A percentile compares a stretch with the other conserved stretches of the same genome.
Conservation (phyloP, 1,140 invertebrate species). For the Aplysia californica region DNA sequence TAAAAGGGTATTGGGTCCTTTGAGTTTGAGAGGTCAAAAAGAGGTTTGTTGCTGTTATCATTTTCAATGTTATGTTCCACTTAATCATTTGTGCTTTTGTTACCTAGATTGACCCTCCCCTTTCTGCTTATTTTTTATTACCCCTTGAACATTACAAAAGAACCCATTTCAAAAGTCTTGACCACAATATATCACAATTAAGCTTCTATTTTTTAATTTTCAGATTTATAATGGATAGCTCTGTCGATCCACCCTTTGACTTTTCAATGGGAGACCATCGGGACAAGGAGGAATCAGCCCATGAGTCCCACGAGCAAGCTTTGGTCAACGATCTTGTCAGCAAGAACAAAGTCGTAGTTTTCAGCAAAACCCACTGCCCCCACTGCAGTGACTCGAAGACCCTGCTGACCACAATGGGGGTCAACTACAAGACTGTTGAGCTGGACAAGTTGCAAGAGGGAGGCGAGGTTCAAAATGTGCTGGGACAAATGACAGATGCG, state of each 20-base stretch:
- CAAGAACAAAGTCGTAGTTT: slow-evolving; percentile 79
- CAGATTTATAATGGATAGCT: slow-evolving; percentile 24
- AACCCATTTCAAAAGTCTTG: no score
- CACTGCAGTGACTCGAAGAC: slow-evolving; percentile 86
- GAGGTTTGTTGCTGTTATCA: no score
- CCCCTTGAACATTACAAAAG: no score
- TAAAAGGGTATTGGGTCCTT: no score
- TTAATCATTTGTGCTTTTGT: no score
- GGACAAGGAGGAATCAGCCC: background rate
- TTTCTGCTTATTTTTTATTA: no score
- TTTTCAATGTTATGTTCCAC: no score
- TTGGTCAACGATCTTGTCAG: slow-evolving; percentile 10
- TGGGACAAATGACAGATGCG: slow-evolving; percentile 85
- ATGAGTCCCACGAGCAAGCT: background rate
- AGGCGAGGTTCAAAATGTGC: slow-evolving; percentile 80
- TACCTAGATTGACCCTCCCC: no score
- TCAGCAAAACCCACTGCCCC: slow-evolving; percentile 89
- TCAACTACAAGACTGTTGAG: slow-evolving; percentile 78
- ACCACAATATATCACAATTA: no score
- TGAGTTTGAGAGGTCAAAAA: no score
- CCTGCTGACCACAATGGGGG: slow-evolving; percentile 63
- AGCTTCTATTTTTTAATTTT: no score
- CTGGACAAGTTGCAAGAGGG: slow-evolving; percentile 83
- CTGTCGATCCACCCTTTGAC: slow-evolving; percentile 2
- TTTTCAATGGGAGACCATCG: background rate